Evolutionary conservation across 2,888 invertebrate genomes (phyloP), one percentile per base, ranked within the genome.

Genomic region (Syrista parreyssii): DNA sequence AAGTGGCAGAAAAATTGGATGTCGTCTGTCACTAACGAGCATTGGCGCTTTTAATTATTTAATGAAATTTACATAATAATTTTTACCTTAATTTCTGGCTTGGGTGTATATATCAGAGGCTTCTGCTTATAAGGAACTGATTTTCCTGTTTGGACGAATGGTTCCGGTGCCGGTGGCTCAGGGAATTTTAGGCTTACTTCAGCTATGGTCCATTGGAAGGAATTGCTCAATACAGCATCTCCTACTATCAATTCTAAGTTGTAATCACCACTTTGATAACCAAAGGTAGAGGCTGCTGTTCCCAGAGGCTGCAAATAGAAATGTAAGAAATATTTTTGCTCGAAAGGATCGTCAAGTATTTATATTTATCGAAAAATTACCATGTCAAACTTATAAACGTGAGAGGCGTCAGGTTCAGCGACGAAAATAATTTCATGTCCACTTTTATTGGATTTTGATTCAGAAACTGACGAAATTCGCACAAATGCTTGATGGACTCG

Each of bases 371-470:
- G 32, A 73, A 84, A 35, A 90, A 93, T 91, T 87, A 97, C 97
- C 94, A 99, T 94, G 89, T 98, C 98, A 82, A 98, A 96, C 92
- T 97, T 97, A 92, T 99, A 98, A 0, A 94, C 92, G 87, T 95
- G 95, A 76, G 93, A 92, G 81, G 92, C 92, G 89, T 98, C 98
- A 6, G 96, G 95, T 89, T 99, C 98, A 1, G 98, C 97, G 6
- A 99, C 96, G 91, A 98, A 99, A 86, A 98, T 95, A 75, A 98
- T 96, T 93, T 99, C 99, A 80, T 95, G 95, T n/a, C 94, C 93
- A 0, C 93, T 93, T 76, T 93, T 92, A 30, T 92, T 92, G 11
- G 82, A 81, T 0, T 80, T 82, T 0, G 80, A 80, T 73, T 80
- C 77, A 6, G 84, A 82, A 2, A 80, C 79, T 84, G 96, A 94